Base-by-base conservation (phyloP, 2,113 vertebrate genomes). In the Propithecus coquereli region DNA sequence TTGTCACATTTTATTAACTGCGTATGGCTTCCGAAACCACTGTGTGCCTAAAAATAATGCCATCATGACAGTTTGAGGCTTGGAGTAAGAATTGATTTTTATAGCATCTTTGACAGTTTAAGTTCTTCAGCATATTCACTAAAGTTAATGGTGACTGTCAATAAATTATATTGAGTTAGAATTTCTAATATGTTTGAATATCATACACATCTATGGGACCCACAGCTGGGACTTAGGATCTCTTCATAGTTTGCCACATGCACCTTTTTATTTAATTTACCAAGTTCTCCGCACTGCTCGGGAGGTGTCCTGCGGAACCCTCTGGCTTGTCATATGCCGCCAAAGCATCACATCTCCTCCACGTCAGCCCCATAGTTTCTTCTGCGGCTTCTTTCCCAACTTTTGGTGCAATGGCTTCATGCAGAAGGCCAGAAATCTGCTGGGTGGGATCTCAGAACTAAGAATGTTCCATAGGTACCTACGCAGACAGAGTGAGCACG, bases 1-100 rank as follows among this genome's bases (percentile, higher is more conserved):
- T 92, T 87, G 74, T 76, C 80, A 90, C 73, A 92, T 90, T 91
- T 97, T 94, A 89, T 96, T 91, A 86, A 86, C 73, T 61, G 16
- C 16, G 1, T 25, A 11, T 52, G 65, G 20, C 50, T n/a, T 85
- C 61, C 34, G 34, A 95, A 70, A 16, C 32, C 54, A 81, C 80
- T 17, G 14, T 2, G 4, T 76, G 50, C 71, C 76, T 73, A n/a
- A 94, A 94, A 95, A 87, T 94, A 92, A 97, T 66, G 27, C 32
- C 57, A 50, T 17, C 47, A 0, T 45, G 70, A 66, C n/a, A 68
- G 54, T 57, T 17, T 61, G 74, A 94, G 32, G 52, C 74, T 54
- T 66, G 30, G 43, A 63, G 76, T 59, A 47, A 87, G 52, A 90
- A 66, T 80, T 94, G 34, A 16, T 77, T 86, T 95, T 92, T 23